Conservation (phyloP, 2,113 vertebrate species). For the Callipepla squamata region DNA sequence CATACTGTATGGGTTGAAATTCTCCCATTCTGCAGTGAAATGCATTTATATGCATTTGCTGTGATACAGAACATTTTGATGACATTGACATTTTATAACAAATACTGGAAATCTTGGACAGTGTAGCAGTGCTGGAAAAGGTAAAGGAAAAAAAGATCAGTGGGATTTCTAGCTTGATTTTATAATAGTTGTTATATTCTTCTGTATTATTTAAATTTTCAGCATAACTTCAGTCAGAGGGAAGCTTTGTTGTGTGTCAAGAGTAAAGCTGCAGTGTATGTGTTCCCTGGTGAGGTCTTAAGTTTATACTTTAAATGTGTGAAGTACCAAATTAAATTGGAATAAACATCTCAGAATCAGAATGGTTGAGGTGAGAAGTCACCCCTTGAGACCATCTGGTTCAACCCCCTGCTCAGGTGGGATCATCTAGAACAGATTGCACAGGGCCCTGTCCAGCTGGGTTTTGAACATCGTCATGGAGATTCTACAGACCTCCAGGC, state of each 20-base stretch:
- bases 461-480: not conserved
- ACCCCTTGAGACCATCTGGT: not conserved
- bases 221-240: not conserved
- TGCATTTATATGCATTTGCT: not conserved
- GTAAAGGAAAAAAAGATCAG: not conserved
- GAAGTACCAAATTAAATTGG: not conserved
- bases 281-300: not conserved
- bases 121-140: not conserved
- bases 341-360: not conserved
- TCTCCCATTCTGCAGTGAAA: not conserved
- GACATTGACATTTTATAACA: not conserved
- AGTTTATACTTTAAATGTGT: not conserved
- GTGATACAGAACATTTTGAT: not conserved
- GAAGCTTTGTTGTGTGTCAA: constrained; percentile 13
- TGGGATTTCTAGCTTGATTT: not conserved
- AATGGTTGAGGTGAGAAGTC: not conserved
- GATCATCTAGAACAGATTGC: not conserved
- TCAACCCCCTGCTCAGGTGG: not conserved
- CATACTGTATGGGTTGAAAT: not conserved
- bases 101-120: not conserved
- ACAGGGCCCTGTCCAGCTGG: not conserved
- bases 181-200: not conserved
- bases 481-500: not conserved
- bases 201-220: not conserved
- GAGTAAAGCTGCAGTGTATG: not conserved